These are phyloP conservation scores for Stramonita haemastoma DNA, from an alignment of 2,888 invertebrate species.

Conservation along the genomic window DNA sequence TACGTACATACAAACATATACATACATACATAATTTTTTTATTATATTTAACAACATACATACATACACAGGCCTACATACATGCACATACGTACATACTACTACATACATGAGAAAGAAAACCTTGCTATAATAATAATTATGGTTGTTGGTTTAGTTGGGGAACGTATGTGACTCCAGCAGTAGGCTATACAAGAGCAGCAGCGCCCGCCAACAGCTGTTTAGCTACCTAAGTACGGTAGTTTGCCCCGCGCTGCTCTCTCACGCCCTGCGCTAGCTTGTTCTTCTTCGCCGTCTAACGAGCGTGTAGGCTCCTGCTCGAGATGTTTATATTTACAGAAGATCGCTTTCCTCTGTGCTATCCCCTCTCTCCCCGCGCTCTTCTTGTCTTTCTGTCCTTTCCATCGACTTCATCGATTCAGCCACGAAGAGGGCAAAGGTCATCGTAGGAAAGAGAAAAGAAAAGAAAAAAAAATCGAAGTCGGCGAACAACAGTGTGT, in stretches of 20 bases:
- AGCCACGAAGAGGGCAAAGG: slow-evolving; percentile 37
- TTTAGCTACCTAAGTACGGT: background rate
- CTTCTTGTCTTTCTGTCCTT: background rate
- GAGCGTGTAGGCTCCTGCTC: slow-evolving; percentile 32
- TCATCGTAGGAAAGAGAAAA: slow-evolving; percentile 1
- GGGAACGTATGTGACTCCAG: too few relatives aligned
- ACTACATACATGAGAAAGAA: background rate
- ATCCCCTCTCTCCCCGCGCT: background rate
- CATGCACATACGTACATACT: background rate
- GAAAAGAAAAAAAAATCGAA: slow-evolving; percentile 37
- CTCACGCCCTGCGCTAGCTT: slow-evolving; percentile 9
- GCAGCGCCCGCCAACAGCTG: background rate
- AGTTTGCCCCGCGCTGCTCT: background rate
- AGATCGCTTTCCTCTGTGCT: background rate
- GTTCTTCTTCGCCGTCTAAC: slow-evolving; percentile 29
- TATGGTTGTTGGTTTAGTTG: too few relatives aligned
- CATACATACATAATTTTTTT: too few relatives aligned
- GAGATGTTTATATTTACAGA: slow-evolving; percentile 9
- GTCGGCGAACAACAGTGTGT: slow-evolving; percentile 30
- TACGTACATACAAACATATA: too few relatives aligned
- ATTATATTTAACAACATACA: too few relatives aligned
- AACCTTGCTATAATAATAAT: too few relatives aligned
- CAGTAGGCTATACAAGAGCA: background rate
- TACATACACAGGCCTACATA: background rate
- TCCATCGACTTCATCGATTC: slow-evolving; percentile 41